Evolutionary conservation across 2,797 vertebrate species (phyloP), one percentile per base, ranked within the genome.

Genomic region (Chelonia mydas): DNA sequence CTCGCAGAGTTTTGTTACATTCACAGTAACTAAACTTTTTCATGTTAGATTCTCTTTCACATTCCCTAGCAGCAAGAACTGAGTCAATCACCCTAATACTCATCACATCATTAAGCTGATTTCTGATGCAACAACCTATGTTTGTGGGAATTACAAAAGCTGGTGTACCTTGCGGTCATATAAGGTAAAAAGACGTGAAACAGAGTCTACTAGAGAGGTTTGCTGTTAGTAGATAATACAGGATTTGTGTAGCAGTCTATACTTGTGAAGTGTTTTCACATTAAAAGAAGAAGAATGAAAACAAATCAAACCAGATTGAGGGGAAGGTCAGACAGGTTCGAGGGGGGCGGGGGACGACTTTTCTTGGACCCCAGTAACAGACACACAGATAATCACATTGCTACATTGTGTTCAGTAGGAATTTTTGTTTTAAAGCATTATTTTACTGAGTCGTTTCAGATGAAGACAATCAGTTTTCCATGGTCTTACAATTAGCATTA

Each of bases 311-410:
- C 25, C 25, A 81, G 0, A 23, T 68, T 33, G 25, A 41, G 72
- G 4, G 91, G n/a, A 83, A n/a, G 81, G 41, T 45, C 47, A 37
- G 53, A 80, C 72, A 6, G 17, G 25, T 41, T 23, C 68, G 49
- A 81, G 28, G 12, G n/a, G 11, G 11, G 27, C n/a, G n/a, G n/a
- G n/a, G n/a, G 80, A 3, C 0, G 0, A 11, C 1, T 12, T 8
- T 7, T 37, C 41, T 11, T 51, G 37, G 13, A 13, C 11, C 28
- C 23, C 27, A 12, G 6, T 16, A 61, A 3, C 1, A 45, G 15
- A 4, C 5, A 72, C 87, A 74, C 92, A 87, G 55, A 54, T 1
- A n/a, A 2, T 49, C 45, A 83, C 16, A 78, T n/a, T 77, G 13
- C 31, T 57, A 82, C 5, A 81, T 28, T 50, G 41, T 88, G 49